These are phyloP conservation scores for Julus scandinavius DNA, from an alignment of 2,888 invertebrate genomes.

Conservation along the genomic window DNA sequence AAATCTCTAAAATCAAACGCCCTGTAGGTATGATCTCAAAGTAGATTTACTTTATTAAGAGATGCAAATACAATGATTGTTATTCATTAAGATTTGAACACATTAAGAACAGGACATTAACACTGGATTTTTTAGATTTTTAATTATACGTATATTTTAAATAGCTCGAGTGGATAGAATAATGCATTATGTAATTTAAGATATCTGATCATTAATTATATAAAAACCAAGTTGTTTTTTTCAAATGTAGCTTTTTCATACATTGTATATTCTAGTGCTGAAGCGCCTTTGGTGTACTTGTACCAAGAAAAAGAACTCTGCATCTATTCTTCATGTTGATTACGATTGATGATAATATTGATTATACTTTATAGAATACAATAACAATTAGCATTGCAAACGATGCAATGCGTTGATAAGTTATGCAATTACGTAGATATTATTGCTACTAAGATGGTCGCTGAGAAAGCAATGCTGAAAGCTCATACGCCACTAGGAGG, in stretches of 20 bases:
- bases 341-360: too few species aligned
- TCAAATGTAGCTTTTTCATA: not conserved
- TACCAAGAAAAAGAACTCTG: not conserved
- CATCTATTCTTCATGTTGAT: not conserved
- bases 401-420: too few species aligned
- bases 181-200: not conserved
- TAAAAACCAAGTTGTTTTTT: not conserved
- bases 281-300: not conserved
- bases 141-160: not conserved
- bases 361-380: too few species aligned
- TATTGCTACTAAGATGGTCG: too few species aligned
- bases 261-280: not conserved
- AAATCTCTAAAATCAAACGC: not conserved
- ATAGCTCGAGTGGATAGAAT: not conserved
- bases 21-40: not conserved
- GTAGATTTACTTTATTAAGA: not conserved
- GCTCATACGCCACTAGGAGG: too few species aligned
- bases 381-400: too few species aligned
- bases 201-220: not conserved
- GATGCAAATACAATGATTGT: not conserved
- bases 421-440: too few species aligned
- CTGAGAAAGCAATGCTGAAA: too few species aligned
- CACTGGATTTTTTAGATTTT: not conserved
- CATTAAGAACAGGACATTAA: not conserved
- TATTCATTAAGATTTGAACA: not conserved